Conservation (phyloP, 2,888 invertebrate genomes). For the Bhutanitis thaidina region DNA sequence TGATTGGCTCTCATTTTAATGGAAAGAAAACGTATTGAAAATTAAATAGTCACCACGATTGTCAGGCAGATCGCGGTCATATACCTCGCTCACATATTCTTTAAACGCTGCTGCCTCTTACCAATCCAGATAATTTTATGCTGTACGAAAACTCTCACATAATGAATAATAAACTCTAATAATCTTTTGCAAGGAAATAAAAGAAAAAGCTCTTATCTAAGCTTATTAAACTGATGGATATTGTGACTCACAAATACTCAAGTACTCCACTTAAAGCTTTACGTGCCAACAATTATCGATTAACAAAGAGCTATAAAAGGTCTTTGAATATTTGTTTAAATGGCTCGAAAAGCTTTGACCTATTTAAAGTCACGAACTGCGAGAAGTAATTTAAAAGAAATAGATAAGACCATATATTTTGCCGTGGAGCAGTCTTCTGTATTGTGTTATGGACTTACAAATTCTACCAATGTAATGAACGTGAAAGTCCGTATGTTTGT, state of each 20-base stretch:
- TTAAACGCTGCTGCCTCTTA: too few species aligned
- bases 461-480: neutral
- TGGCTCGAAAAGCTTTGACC: slow-evolving; percentile 23
- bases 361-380: slow-evolving; percentile 19
- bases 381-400: slow-evolving; percentile 2
- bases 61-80: too few species aligned
- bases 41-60: too few species aligned
- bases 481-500: neutral
- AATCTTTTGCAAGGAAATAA: neutral
- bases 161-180: too few species aligned
- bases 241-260: neutral
- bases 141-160: too few species aligned
- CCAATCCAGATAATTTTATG: too few species aligned
- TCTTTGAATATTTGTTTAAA: slow-evolving; percentile 18
- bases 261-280: neutral
- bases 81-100: too few species aligned
- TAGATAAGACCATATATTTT: slow-evolving; percentile 8
- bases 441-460: neutral
- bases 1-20: too few species aligned
- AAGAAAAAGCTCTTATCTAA: too few species aligned
- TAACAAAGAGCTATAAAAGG: slow-evolving; percentile 20
- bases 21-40: too few species aligned
- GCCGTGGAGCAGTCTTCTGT: neutral
- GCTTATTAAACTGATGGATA: neutral
- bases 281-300: neutral